These are phyloP conservation scores for Silurus meridionalis DNA, from an alignment of 2,113 vertebrate species.

Conservation along the genomic window DNA sequence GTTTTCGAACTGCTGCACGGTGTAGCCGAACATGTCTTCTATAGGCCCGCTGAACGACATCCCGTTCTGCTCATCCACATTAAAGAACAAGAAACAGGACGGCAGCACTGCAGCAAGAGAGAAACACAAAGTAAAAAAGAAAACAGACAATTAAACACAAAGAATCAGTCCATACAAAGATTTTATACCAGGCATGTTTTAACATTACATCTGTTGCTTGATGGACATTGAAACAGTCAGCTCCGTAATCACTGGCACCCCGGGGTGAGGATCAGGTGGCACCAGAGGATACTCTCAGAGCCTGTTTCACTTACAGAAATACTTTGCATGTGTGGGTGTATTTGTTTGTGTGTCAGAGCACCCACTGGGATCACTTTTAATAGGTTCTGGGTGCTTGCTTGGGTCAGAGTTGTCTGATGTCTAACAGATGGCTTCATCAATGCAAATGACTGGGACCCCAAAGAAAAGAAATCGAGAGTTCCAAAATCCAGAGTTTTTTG, in stretches of 20 bases:
- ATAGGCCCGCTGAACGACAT: conserved; percentile 87
- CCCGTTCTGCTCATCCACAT: conserved; percentile 91
- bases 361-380: too few species aligned
- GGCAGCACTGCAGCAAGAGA: conserved; percentile 69
- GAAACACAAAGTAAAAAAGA: not conserved
- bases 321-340: too few species aligned
- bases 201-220: not conserved
- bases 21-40: conserved; percentile 96
- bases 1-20: conserved; percentile 96
- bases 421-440: too few species aligned
- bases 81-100: conserved; percentile 75
- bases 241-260: not conserved
- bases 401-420: too few species aligned
- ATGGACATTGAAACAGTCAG: not conserved
- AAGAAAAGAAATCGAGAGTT: too few species aligned
- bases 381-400: too few species aligned
- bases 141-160: not conserved
- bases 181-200: not conserved
- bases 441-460: too few species aligned
- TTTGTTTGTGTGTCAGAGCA: too few species aligned
- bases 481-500: too few species aligned
- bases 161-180: too few species aligned
- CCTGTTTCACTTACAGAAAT: too few species aligned
- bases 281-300: too few species aligned
- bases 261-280: not conserved